A percentile compares a stretch with the other conserved stretches of the same genome.
Evolutionary conservation across 2,113 vertebrate genomes (phyloP).

Genomic region (Cepphus grylle): DNA sequence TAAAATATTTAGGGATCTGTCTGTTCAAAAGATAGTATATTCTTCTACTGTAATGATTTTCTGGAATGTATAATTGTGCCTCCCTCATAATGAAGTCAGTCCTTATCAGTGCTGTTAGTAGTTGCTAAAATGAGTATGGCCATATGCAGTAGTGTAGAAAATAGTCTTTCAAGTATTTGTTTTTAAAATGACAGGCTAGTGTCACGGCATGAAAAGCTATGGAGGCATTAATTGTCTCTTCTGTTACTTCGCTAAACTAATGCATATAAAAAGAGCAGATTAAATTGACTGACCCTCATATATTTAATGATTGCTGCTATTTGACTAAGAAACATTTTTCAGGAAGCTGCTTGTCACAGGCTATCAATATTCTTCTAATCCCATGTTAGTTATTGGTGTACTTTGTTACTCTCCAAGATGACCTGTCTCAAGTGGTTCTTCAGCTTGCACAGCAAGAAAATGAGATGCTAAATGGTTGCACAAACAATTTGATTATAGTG

Average conservation of each 20-base stretch:
- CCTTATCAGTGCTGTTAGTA: neutral
- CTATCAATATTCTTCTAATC: slow-evolving; percentile 88
- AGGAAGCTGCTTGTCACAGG: slow-evolving; percentile 81
- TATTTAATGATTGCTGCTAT: slow-evolving; percentile 91
- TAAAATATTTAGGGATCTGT: neutral
- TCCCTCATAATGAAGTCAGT: neutral
- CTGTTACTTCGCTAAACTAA: slow-evolving; percentile 81
- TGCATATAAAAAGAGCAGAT: slow-evolving; percentile 90
- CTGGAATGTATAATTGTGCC: neutral
- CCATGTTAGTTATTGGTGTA: slow-evolving; percentile 80
- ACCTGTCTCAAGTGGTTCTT: slow-evolving; percentile 76
- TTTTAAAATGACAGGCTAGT: slow-evolving; percentile 55
- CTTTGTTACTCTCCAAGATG: slow-evolving; percentile 79
- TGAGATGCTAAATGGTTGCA: slow-evolving; percentile 75
- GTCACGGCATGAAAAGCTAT: slow-evolving; percentile 72
- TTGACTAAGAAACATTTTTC: slow-evolving; percentile 84
- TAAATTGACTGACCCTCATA: slow-evolving; percentile 90
- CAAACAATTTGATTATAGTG: slow-evolving; percentile 78
- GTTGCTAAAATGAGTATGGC: neutral
- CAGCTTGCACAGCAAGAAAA: slow-evolving; percentile 70
- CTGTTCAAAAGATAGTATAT: neutral
- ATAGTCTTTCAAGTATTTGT: slow-evolving; percentile 42
- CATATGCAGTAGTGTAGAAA: neutral
- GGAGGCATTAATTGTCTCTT: slow-evolving; percentile 82
- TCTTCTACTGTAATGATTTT: slow-evolving; percentile 3